A percentile compares a stretch with the other conserved stretches of the same genome.
phyloP scores from a whole-genome alignment of 2,797 vertebrate species.

The Phalanger gymnotis region DNA sequence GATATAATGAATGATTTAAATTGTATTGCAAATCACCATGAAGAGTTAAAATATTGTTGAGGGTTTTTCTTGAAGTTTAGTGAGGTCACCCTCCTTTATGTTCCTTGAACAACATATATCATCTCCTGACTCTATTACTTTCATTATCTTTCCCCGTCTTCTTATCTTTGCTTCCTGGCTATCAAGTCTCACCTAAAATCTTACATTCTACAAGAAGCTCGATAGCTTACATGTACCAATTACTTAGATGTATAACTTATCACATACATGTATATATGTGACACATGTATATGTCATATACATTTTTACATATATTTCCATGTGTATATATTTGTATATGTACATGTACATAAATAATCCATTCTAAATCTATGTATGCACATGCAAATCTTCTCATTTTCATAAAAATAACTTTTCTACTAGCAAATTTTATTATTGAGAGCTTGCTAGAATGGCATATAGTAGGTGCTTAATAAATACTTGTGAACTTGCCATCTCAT shows the following conservation, averaged over 20 bases:
- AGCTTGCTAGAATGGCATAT: background rate
- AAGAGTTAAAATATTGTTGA: background rate
- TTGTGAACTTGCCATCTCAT: background rate
- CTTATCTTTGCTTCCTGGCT: background rate
- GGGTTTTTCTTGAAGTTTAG: background rate
- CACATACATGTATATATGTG: background rate
- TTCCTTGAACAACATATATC: background rate
- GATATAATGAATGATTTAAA: background rate
- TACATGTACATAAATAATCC: background rate
- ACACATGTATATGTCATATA: no score
- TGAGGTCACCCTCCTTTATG: background rate
- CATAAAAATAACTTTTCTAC: background rate
- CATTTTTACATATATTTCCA: no score
- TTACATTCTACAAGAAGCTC: background rate
- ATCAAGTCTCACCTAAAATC: background rate
- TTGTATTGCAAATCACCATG: background rate
- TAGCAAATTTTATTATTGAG: background rate
- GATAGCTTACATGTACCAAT: background rate
- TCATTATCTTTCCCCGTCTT: background rate
- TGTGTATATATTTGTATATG: background rate
- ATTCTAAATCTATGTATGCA: background rate
- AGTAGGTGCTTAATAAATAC: background rate
- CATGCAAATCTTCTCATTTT: background rate
- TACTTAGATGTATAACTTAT: background rate
- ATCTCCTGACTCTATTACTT: background rate